A percentile compares a stretch with the other conserved stretches of the same genome.
phyloP scores from a whole-genome alignment of 2,113 vertebrate genomes.

The Prunella himalayana region DNA sequence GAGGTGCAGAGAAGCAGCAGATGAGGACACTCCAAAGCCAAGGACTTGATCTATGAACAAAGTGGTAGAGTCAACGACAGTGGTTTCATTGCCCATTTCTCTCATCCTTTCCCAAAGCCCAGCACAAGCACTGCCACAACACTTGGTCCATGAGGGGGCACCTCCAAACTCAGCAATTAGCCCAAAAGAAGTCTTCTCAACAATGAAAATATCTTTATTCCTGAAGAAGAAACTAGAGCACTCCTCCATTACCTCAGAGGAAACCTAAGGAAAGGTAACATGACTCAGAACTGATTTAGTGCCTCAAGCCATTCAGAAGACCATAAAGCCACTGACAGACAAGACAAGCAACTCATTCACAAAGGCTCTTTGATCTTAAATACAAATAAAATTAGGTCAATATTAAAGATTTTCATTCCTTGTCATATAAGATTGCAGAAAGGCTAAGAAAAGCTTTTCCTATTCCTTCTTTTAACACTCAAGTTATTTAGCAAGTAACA shows the following conservation, averaged over 20 bases:
- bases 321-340: not conserved
- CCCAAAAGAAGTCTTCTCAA: not conserved
- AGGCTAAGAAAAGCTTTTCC: not conserved
- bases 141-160: not conserved
- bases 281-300: conserved; percentile 25
- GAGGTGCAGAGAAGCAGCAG: not conserved
- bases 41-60: not conserved
- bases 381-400: conserved; percentile 51
- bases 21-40: not conserved
- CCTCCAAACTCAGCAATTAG: not conserved
- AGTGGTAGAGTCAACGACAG: not conserved
- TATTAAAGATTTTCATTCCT: conserved; percentile 55
- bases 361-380: conserved; percentile 33
- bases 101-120: not conserved
- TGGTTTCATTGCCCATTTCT: not conserved
- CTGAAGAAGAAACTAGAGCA: not conserved
- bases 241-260: conserved; percentile 21
- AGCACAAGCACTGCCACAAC: not conserved
- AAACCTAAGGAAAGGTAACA: conserved; percentile 24
- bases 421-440: conserved; percentile 6
- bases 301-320: conserved; percentile 33
- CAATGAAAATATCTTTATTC: not conserved
- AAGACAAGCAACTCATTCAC: conserved; percentile 45
- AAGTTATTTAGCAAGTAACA: conserved; percentile 25
- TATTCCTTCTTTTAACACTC: conserved; percentile 2